Evolutionary conservation across 1,140 invertebrate species (phyloP), one percentile per base, ranked within the genome.

Genomic region (Thaumetopoea pityocampa): DNA sequence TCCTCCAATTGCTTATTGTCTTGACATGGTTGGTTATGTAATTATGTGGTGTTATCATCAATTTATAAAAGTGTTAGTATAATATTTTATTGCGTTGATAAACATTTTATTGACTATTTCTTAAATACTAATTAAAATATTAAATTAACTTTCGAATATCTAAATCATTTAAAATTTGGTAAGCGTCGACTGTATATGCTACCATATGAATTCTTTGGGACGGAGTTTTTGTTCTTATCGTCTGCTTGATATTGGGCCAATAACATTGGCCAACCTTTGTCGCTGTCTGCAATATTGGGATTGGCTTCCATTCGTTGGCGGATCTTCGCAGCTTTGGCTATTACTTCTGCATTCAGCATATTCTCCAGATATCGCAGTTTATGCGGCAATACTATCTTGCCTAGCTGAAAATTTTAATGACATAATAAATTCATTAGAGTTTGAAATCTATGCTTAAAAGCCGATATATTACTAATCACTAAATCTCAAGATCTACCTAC

Each of bases 361-460:
- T 78, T 81, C 37, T 81, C 73, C 20, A 81, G 50, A 34, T 81
- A 81, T 17, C 77, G 37, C 4, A 81, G 44, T 36, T 81, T 81
- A 47, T 77, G 66, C 2, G 77, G 77, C n/a, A 81, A 40, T 6
- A 81, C 60, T 50, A 81, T 81, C 53, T 81, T 81, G 36, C 50
- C 49, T 14, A 64, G 34, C 77, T 81, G 63, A 29, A 57, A 67
- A 3, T 9, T 8, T n/a, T n/a, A n/a, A n/a, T n/a, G n/a, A n/a
- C n/a, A n/a, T n/a, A n/a, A n/a, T n/a, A n/a, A n/a, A n/a, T n/a
- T n/a, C n/a, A n/a, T n/a, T n/a, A n/a, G n/a, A n/a, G n/a, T n/a
- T n/a, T n/a, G n/a, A n/a, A n/a, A n/a, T n/a, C n/a, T n/a, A n/a
- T n/a, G n/a, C n/a, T n/a, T n/a, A n/a, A n/a, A n/a, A n/a, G n/a